Percentiles rank a stretch among this genome's conserved stretches.
These are phyloP conservation scores for Pagetopsis macropterus DNA, from an alignment of 2,797 vertebrate species.

Conservation along the genomic window DNA sequence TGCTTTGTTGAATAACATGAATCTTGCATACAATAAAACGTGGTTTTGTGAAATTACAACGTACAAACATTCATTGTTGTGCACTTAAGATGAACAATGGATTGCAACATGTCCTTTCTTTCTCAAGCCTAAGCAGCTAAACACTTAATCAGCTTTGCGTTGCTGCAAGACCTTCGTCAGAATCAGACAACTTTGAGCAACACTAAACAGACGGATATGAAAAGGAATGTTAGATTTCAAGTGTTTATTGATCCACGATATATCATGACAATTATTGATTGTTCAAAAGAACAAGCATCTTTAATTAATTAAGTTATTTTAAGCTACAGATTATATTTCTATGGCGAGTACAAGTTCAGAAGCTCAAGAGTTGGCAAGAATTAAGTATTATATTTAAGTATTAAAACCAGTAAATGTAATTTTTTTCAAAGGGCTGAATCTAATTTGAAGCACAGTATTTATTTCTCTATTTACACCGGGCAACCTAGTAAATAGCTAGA, in stretches of 20 bases:
- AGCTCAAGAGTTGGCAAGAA: neutral
- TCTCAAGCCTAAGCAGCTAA: slow-evolving; percentile 33
- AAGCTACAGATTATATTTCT: neutral
- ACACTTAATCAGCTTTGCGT: slow-evolving; percentile 70
- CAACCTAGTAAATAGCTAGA: neutral
- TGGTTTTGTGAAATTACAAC: neutral
- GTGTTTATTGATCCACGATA: neutral
- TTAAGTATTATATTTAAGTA: neutral
- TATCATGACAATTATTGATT: slow-evolving; percentile 2
- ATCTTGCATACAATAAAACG: neutral
- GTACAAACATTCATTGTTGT: neutral
- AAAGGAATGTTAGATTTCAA: neutral
- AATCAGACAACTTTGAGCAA: neutral
- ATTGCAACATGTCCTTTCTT: slow-evolving; percentile 37
- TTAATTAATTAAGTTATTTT: neutral
- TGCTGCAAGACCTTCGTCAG: slow-evolving; percentile 32
- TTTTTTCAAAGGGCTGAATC: neutral
- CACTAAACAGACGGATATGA: slow-evolving; percentile 13
- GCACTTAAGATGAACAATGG: slow-evolving; percentile 1
- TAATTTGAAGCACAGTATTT: neutral
- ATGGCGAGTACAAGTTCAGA: neutral
- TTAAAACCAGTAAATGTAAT: neutral
- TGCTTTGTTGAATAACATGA: neutral
- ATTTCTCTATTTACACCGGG: neutral
- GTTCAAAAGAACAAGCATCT: slow-evolving; percentile 1